Percentiles rank a stretch among this genome's conserved stretches.
phyloP scores from a whole-genome alignment of 2,113 vertebrate genomes.

The Tenebrosternarchus preto region DNA sequence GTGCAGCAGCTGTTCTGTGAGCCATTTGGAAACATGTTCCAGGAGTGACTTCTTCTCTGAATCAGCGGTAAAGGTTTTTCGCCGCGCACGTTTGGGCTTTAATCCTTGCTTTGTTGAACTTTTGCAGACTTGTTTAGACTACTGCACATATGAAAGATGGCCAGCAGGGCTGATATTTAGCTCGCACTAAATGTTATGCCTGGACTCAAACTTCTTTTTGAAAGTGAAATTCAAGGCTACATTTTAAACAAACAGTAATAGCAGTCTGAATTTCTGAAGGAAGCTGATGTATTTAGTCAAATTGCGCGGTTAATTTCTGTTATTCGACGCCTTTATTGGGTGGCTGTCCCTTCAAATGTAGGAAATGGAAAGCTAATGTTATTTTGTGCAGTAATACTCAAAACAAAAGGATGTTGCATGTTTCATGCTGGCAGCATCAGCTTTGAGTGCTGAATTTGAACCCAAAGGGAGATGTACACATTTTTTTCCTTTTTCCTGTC shows the following conservation, averaged over 20 bases:
- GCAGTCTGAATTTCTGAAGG: neutral
- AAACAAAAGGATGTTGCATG: neutral
- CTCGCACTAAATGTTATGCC: neutral
- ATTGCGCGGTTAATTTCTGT: neutral
- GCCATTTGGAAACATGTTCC: constrained; percentile 38
- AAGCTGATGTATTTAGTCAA: neutral
- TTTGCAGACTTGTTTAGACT: constrained; percentile 50
- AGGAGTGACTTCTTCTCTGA: constrained; percentile 31
- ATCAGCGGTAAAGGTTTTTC: constrained; percentile 28
- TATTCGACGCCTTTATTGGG: neutral
- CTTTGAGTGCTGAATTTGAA: neutral
- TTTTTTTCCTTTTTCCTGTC: neutral
- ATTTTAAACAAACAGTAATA: neutral
- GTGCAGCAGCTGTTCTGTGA: constrained; percentile 43
- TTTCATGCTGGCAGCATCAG: neutral
- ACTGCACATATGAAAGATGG: constrained; percentile 41
- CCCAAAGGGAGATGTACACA: neutral
- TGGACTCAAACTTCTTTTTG: neutral
- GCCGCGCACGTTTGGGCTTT: constrained; percentile 42
- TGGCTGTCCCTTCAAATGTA: neutral
- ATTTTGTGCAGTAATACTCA: neutral
- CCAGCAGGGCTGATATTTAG: constrained; percentile 1
- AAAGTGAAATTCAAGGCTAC: constrained; percentile 1
- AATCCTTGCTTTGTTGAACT: constrained; percentile 41
- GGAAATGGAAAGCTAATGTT: neutral